phyloP scores from a whole-genome alignment of 1,140 invertebrate species.

The Drosophila quadrilineata region DNA sequence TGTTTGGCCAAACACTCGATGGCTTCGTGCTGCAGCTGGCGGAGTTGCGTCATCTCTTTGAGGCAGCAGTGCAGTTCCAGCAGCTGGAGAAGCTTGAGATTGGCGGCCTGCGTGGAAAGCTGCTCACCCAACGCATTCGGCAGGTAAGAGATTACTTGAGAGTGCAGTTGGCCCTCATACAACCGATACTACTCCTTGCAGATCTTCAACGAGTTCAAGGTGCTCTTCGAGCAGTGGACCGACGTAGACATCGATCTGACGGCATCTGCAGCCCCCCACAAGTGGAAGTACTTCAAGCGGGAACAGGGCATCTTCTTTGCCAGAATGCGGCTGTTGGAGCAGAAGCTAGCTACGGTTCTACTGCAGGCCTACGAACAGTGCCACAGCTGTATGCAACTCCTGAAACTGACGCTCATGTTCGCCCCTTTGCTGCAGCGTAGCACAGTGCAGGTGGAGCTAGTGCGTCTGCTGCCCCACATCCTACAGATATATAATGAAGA shows the following conservation, averaged over 20 bases:
- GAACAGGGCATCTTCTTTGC: conserved; percentile 84
- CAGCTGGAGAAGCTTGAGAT: conserved; percentile 93
- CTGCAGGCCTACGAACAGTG: conserved; percentile 88
- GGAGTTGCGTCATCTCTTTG: conserved; percentile 85
- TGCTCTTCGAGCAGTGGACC: conserved; percentile 86
- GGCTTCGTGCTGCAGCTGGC: conserved; percentile 84
- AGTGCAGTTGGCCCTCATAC: too few relatives aligned
- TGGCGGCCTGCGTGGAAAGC: conserved; percentile 87
- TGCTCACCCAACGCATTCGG: conserved; percentile 82
- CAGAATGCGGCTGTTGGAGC: conserved; percentile 85
- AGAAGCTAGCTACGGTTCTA: conserved; percentile 87
- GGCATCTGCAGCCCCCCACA: conserved; percentile 44
- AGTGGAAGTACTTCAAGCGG: conserved; percentile 83
- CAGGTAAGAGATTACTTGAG: conserved; percentile 81
- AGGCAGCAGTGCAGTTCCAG: conserved; percentile 88
- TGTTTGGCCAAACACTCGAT: conserved; percentile 86
- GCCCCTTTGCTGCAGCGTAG: conserved; percentile 54
- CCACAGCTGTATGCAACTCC: conserved; percentile 84
- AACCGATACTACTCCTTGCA: neutral
- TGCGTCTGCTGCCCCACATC: conserved; percentile 61
- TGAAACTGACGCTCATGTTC: conserved; percentile 81
- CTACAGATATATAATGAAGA: conserved; percentile 57
- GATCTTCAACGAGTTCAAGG: conserved; percentile 85
- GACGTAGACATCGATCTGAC: conserved; percentile 82
- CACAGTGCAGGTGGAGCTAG: conserved; percentile 57